These are phyloP conservation scores for Hapalemur alaotrensis DNA, from an alignment of 2,797 vertebrate genomes.

Conservation along the genomic window DNA sequence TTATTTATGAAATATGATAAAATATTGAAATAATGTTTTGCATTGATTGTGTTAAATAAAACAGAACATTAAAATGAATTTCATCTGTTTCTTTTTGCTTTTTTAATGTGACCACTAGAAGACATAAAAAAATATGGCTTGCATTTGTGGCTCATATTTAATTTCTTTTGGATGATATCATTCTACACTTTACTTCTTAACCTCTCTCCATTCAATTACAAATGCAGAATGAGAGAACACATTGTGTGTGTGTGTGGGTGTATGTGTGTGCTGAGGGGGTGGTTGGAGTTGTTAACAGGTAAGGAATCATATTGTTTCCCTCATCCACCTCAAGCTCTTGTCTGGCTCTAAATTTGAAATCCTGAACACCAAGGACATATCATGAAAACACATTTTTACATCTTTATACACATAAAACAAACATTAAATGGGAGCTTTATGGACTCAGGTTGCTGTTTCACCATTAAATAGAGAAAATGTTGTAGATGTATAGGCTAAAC, in stretches of 20 bases:
- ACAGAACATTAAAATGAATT: neutral
- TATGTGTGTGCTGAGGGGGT: neutral
- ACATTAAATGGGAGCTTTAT: neutral
- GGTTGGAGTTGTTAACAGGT: neutral
- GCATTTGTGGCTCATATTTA: neutral
- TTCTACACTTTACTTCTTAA: neutral
- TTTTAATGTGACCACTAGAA: neutral
- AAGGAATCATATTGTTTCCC: neutral
- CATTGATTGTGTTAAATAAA: neutral
- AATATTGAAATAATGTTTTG: neutral
- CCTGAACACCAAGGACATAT: neutral
- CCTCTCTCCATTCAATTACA: neutral
- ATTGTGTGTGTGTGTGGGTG: rapidly evolving
- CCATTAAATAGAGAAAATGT: neutral
- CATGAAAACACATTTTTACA: neutral
- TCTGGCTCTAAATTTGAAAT: neutral
- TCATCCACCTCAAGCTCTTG: neutral
- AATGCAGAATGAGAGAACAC: neutral
- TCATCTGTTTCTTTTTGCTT: neutral
- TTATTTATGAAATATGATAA: neutral
- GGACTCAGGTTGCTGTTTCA: neutral
- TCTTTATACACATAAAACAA: neutral
- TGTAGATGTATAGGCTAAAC: neutral
- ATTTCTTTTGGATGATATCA: neutral
- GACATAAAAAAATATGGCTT: neutral